Evolutionary conservation across 2,797 vertebrate genomes (phyloP), one percentile per base, ranked within the genome.

Genomic region (Bovichtus variegatus): DNA sequence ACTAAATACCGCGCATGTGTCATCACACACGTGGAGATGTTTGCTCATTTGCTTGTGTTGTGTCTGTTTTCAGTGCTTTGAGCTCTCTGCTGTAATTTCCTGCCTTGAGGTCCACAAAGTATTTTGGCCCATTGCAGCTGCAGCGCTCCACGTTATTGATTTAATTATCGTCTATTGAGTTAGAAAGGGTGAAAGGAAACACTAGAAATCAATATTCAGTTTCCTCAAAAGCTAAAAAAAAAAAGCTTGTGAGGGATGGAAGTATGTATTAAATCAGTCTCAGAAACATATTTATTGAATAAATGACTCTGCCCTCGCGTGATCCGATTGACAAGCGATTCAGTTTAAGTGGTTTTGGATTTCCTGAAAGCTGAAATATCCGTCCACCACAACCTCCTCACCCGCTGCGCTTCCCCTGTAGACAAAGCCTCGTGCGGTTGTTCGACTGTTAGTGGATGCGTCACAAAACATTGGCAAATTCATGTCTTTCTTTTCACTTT

Each of bases 261-360:
- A 46, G 6, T 61, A 29, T 53, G 68, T 15, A 36, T 43, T 15
- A 49, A 23, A 41, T 8, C 46, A 51, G 67, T 44, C 47, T 58
- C 44, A 57, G 59, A 71, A 67, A 50, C 47, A 47, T 36, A 70
- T 58, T 79, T 53, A 70, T 61, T 23, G 13, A 27, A 44, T 76
- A 72, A 83, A 83, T 55, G 41, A 72, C 64, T 76, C 71, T 61
- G 73, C 65, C 80, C 74, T 61, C 13, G 54, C 25, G 9, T 70
- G 72, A 73, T 71, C 43, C 10, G 36, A 77, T 47, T 62, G 73
- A 82, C 66, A 62, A 66, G 59, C 2, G 7, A 75, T 25, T 72
- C 2, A 16, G 55, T 78, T 74, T 71, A 25, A 76, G 79, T 74
- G 80, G 85, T 84, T 85, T 82, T 87, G 85, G 89, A 87, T 70